Conservation (phyloP, 2,888 invertebrate species). For the Parasteatoda lunata region DNA sequence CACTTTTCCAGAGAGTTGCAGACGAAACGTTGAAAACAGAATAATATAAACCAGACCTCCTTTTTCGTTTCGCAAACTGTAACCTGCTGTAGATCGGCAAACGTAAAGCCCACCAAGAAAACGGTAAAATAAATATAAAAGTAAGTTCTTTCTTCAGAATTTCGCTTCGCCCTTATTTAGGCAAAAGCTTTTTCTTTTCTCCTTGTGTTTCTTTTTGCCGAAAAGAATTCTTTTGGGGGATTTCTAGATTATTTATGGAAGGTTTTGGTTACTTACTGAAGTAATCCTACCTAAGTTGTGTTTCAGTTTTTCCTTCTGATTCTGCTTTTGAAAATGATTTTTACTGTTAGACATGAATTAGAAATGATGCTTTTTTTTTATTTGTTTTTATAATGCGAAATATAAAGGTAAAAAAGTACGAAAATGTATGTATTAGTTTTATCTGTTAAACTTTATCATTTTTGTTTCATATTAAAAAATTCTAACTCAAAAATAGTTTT, state of each 20-base stretch:
- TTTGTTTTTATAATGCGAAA: background rate
- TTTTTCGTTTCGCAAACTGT: background rate
- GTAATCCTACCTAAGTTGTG: slow-evolving; percentile 46
- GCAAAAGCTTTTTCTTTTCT: no score
- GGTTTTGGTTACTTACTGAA: slow-evolving; percentile 56
- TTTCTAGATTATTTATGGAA: slow-evolving; percentile 53
- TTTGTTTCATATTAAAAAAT: no score
- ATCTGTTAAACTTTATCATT: no score
- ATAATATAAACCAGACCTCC: slow-evolving; percentile 46
- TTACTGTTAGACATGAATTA: slow-evolving; percentile 35
- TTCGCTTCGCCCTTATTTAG: no score
- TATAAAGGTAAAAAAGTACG: no score
- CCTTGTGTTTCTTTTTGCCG: no score
- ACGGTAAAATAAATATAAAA: slow-evolving; percentile 29
- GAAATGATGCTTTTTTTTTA: slow-evolving; percentile 24
- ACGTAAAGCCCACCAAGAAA: background rate
- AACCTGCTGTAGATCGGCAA: background rate
- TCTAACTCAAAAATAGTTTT: no score
- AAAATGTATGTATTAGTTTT: no score
- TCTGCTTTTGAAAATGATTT: slow-evolving; percentile 9
- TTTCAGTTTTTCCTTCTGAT: slow-evolving; percentile 1
- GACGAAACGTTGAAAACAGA: slow-evolving; percentile 10
- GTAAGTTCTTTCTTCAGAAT: background rate
- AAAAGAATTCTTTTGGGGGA: slow-evolving; percentile 34
- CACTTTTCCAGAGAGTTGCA: background rate